Conservation (phyloP, 2,113 vertebrate genomes). For the Oryzias melastigma region DNA sequence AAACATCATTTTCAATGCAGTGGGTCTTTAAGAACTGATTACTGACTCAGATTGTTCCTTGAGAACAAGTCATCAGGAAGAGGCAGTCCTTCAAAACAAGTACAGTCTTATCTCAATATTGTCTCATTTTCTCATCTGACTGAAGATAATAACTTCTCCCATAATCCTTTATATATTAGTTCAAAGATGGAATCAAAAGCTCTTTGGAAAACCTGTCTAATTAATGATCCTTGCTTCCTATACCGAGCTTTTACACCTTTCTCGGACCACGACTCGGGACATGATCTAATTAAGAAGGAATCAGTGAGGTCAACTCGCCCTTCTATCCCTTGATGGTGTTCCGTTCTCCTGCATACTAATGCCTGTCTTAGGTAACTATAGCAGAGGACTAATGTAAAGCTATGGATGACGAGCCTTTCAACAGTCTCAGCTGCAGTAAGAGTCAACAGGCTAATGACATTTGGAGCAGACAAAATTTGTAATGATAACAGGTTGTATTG, state of each 20-base stretch:
- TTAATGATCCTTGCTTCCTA: constrained; percentile 16
- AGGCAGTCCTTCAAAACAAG: no score
- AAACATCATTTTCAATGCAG: no score
- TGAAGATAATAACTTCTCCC: background rate
- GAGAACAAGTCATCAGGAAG: no score
- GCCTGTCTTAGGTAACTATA: constrained; percentile 42
- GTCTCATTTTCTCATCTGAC: constrained; percentile 2
- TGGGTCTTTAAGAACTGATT: no score
- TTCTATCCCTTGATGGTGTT: constrained; percentile 56
- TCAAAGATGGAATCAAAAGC: constrained; percentile 24
- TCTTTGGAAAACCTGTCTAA: constrained; percentile 36
- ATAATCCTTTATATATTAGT: constrained; percentile 16
- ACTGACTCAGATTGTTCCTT: no score
- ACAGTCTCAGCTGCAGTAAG: constrained; percentile 34
- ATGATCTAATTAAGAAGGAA: constrained; percentile 69
- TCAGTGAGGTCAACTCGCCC: constrained; percentile 70
- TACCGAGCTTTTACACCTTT: constrained; percentile 43
- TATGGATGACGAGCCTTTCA: constrained; percentile 41
- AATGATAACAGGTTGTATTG: constrained; percentile 54
- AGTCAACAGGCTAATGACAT: constrained; percentile 59
- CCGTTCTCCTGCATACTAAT: constrained; percentile 70
- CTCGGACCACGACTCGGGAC: constrained; percentile 55
- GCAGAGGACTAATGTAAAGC: constrained; percentile 53
- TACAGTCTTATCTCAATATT: background rate
- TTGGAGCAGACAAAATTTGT: constrained; percentile 55